Conservation (phyloP, 2,888 invertebrate species). For the Electrophaes corylata region DNA sequence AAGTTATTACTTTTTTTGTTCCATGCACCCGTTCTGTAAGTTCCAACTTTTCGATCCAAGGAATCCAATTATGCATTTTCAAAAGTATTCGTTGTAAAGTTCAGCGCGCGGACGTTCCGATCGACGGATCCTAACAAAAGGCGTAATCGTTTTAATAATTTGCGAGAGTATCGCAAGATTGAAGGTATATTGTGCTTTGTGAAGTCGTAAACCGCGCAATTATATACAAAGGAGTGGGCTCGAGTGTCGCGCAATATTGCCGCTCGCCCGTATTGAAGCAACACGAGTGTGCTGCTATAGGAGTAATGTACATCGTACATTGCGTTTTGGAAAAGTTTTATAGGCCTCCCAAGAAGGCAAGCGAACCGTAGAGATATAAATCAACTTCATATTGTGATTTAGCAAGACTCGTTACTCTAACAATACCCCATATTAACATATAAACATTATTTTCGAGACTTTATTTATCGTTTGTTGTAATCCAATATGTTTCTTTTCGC, state of each 20-base stretch:
- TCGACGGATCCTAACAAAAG: conserved; percentile 16
- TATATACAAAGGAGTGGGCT: conserved; percentile 36
- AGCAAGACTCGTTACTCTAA: conserved; percentile 87
- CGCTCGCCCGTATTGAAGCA: not conserved
- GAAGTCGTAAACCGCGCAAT: conserved; percentile 51
- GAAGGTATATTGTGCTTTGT: conserved; percentile 31
- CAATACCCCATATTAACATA: conserved; percentile 85
- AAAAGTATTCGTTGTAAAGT: conserved; percentile 12
- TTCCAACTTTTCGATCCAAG: conserved; percentile 3
- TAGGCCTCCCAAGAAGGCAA: conserved; percentile 80
- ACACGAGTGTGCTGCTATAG: conserved; percentile 1
- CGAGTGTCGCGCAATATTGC: conserved; percentile 15
- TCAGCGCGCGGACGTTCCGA: conserved; percentile 16
- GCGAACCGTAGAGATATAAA: conserved; percentile 82
- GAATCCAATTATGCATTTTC: conserved; percentile 13
- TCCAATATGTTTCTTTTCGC: conserved; percentile 60
- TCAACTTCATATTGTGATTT: conserved; percentile 84
- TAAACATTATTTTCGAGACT: conserved; percentile 75
- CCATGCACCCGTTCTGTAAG: conserved; percentile 9
- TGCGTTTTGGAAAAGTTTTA: conserved; percentile 58
- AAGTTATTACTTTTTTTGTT: too few species aligned
- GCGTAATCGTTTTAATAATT: conserved; percentile 18
- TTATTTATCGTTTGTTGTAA: conserved; percentile 65
- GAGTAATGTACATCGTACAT: conserved; percentile 22
- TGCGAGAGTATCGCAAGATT: conserved; percentile 13